These are phyloP conservation scores for Falco concolor DNA, from an alignment of 2,797 vertebrate genomes.

Conservation along the genomic window DNA sequence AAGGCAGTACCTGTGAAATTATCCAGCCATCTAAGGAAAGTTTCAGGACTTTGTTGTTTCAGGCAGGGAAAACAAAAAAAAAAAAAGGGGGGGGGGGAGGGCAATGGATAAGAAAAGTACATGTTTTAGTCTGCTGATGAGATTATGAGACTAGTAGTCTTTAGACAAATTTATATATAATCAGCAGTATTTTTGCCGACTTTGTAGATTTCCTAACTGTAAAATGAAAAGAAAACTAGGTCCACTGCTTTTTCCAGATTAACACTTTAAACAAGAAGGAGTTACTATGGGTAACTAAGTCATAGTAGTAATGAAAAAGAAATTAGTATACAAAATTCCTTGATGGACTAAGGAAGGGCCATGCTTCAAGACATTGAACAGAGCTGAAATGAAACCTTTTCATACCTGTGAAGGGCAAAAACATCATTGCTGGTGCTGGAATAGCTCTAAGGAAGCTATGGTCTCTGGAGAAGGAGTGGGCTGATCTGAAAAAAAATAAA, in stretches of 20 bases:
- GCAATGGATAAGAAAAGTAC: too few species aligned
- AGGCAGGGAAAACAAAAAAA: fast-evolving
- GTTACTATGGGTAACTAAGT: not conserved
- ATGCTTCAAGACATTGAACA: not conserved
- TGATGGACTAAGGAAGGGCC: not conserved
- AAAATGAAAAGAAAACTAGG: not conserved
- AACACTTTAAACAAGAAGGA: not conserved
- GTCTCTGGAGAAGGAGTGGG: not conserved
- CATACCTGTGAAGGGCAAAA: not conserved
- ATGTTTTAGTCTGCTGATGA: not conserved
- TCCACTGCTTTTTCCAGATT: not conserved
- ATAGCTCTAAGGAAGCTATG: not conserved
- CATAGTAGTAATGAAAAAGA: not conserved
- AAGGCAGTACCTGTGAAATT: not conserved
- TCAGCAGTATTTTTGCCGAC: not conserved
- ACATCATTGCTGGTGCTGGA: not conserved
- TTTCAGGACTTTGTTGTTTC: not conserved
- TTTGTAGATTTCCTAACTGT: not conserved
- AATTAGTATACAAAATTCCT: too few species aligned
- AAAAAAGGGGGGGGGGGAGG: too few species aligned
- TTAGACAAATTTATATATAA: not conserved
- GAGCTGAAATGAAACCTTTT: not conserved
- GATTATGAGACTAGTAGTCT: not conserved
- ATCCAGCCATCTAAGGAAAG: not conserved
- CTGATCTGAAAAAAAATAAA: not conserved